Percentiles rank a stretch among this genome's conserved stretches.
phyloP scores from a whole-genome alignment of 2,888 invertebrate genomes.

The Alentia gelatinosa region DNA sequence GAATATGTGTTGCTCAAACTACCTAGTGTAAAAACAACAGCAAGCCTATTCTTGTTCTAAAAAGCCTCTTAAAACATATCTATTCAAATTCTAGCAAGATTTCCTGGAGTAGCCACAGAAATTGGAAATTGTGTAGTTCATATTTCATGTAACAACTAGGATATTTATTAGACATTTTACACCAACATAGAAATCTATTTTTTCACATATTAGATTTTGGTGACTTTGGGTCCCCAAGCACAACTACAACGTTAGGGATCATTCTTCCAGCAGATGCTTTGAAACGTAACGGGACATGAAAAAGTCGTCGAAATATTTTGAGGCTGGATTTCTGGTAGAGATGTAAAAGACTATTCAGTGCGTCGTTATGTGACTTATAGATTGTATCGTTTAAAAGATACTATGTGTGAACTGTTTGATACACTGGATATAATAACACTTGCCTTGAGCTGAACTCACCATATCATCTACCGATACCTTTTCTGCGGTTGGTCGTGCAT shows the following conservation, averaged over 20 bases:
- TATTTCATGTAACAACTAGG: neutral
- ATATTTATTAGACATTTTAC: neutral
- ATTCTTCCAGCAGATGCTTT: neutral
- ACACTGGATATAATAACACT: neutral
- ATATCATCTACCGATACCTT: neutral
- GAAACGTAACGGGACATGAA: neutral
- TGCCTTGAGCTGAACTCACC: constrained; percentile 24
- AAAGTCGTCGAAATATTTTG: too few species aligned
- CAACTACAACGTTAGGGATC: neutral
- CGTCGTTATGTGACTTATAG: too few species aligned
- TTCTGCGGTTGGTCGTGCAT: neutral
- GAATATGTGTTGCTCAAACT: constrained; percentile 8
- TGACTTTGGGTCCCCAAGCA: neutral
- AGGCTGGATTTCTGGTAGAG: too few species aligned
- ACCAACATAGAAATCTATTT: constrained; percentile 2
- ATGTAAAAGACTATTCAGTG: too few species aligned
- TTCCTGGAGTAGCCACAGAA: neutral
- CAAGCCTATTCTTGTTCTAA: neutral
- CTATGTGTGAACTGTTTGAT: too few species aligned
- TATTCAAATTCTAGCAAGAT: neutral
- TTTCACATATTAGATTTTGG: neutral
- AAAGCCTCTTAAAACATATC: neutral
- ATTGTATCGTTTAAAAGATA: too few species aligned
- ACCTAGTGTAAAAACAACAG: neutral
- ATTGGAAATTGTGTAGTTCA: neutral